Conservation (phyloP, 92 coral and sea anemone species). For the Muricea muricata region DNA sequence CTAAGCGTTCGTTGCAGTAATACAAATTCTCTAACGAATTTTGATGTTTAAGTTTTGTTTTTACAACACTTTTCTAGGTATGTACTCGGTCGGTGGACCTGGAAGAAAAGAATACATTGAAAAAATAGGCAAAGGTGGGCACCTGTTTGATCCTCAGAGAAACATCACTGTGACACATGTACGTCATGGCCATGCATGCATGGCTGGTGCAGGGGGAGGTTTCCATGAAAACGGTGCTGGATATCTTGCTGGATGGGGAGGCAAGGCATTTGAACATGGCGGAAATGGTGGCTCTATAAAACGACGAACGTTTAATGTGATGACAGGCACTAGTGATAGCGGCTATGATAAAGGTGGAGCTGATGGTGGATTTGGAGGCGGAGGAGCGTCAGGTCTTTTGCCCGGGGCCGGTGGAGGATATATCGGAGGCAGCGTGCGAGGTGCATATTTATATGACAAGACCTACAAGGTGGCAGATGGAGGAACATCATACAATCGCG, state of each 20-base stretch:
- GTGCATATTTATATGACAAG: constrained; percentile 73
- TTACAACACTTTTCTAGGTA: constrained; percentile 58
- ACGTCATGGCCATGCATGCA: constrained; percentile 73
- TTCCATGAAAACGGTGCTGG: constrained; percentile 77
- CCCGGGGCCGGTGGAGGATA: constrained; percentile 98
- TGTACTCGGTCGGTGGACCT: constrained; percentile 72
- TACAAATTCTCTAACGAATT: too few species aligned
- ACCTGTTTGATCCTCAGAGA: constrained; percentile 70
- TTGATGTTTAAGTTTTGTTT: too few species aligned
- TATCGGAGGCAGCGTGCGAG: constrained; percentile 91
- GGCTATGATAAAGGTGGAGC: constrained; percentile 74
- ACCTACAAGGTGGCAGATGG: constrained; percentile 83
- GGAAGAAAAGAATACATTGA: constrained; percentile 69
- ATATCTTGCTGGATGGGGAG: constrained; percentile 78
- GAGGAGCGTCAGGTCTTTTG: constrained; percentile 93
- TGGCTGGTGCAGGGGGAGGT: constrained; percentile 99
- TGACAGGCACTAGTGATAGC: constrained; percentile 52
- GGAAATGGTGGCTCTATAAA: constrained; percentile 79
- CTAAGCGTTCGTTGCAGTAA: too few species aligned
- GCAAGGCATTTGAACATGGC: constrained; percentile 79
- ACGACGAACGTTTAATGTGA: not conserved
- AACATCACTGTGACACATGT: constrained; percentile 59
- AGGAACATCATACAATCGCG: constrained; percentile 82
- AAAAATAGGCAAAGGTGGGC: constrained; percentile 78
- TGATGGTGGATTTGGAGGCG: constrained; percentile 97